These are phyloP conservation scores for Zaprionus taronus DNA, from an alignment of 1,140 invertebrate species.

Conservation along the genomic window DNA sequence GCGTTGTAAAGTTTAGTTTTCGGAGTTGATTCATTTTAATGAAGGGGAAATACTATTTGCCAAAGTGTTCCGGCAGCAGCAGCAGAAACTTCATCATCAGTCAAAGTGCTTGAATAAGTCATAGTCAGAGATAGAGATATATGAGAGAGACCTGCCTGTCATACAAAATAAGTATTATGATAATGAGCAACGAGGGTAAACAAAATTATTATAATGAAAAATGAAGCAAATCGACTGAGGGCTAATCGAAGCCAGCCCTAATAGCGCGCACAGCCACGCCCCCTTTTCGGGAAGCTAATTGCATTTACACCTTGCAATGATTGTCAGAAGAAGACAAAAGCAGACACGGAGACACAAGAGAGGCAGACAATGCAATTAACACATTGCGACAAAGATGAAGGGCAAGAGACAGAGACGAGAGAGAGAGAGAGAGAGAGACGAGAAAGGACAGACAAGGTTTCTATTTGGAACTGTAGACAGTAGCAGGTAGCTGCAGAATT, in stretches of 20 bases:
- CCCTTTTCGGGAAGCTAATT: conserved; percentile 32
- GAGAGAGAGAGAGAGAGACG: neutral
- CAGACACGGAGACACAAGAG: conserved; percentile 18
- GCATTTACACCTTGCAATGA: conserved; percentile 53
- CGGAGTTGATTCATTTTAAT: conserved; percentile 69
- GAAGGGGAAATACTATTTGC: conserved; percentile 60
- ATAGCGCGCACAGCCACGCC: conserved; percentile 16
- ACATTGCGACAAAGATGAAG: conserved; percentile 33
- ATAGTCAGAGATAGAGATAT: neutral
- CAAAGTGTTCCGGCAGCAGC: conserved; percentile 41
- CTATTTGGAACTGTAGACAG: conserved; percentile 26
- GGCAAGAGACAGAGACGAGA: neutral
- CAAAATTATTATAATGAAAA: conserved; percentile 1
- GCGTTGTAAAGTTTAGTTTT: conserved; percentile 63
- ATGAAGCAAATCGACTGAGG: neutral
- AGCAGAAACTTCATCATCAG: conserved; percentile 55
- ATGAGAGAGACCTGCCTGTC: no score
- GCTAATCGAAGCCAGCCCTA: conserved; percentile 30
- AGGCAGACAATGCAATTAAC: conserved; percentile 52
- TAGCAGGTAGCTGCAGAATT: conserved; percentile 70
- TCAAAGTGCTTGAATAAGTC: conserved; percentile 7
- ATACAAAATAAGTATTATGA: conserved; percentile 4
- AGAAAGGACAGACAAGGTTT: conserved; percentile 15
- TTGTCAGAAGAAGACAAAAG: conserved; percentile 14
- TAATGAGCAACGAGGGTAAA: neutral